These are phyloP conservation scores for Rousettus madagascariensis DNA, from an alignment of 2,797 vertebrate genomes.

Conservation along the genomic window DNA sequence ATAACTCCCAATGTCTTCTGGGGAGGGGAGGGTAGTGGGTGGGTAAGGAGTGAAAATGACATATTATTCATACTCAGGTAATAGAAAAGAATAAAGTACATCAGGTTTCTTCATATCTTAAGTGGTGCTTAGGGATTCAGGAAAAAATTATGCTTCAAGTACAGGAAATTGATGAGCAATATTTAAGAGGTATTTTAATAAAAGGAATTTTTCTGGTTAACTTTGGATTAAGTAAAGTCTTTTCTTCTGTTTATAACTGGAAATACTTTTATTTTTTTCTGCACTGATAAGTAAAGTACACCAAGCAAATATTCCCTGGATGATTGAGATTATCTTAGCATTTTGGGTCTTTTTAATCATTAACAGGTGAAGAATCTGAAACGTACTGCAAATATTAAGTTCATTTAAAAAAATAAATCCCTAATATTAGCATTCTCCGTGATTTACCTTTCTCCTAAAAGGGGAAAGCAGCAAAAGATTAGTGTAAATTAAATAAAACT, in stretches of 20 bases:
- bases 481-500: neutral
- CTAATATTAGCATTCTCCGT: neutral
- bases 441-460: neutral
- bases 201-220: constrained; percentile 33
- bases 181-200: constrained; percentile 36
- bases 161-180: neutral
- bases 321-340: constrained; percentile 41
- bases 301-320: neutral
- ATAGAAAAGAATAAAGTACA: neutral
- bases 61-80: constrained; percentile 47
- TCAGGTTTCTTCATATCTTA: neutral
- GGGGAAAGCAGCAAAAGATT: neutral
- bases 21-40: too few relatives aligned
- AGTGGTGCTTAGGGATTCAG: constrained; percentile 10
- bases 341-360: neutral
- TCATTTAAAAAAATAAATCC: constrained; percentile 36
- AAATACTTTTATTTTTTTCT: constrained; percentile 6
- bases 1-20: neutral
- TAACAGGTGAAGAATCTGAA: neutral
- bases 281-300: constrained; percentile 19
- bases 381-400: neutral
- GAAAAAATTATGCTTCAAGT: neutral
- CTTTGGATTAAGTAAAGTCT: neutral
- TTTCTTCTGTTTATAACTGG: neutral
- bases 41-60: neutral